Evolutionary conservation across 2,113 vertebrate species (phyloP).

Genomic region (Pristiophorus japonicus): DNA sequence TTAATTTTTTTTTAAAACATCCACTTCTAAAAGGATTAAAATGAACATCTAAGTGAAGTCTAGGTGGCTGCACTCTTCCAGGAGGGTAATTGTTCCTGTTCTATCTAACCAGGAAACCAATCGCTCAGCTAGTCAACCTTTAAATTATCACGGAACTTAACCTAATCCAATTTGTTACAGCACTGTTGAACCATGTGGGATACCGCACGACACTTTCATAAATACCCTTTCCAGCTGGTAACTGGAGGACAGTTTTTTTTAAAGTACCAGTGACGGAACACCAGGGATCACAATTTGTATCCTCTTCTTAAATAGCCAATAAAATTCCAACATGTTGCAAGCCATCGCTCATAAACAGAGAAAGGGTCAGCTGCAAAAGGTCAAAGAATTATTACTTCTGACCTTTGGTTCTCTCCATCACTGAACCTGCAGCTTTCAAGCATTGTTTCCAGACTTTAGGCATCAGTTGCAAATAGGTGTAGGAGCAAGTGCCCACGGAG

Average conservation of each 20-base stretch:
- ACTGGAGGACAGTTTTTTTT: constrained; percentile 36
- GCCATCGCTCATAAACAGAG: constrained; percentile 35
- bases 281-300: background rate
- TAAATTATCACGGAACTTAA: constrained; percentile 38
- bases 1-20: background rate
- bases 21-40: background rate
- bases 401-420: constrained; percentile 8
- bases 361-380: background rate
- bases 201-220: constrained; percentile 38
- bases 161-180: constrained; percentile 50
- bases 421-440: constrained; percentile 19
- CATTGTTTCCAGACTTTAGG: constrained; percentile 14
- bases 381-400: background rate
- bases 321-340: background rate
- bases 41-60: background rate
- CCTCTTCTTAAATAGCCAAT: background rate
- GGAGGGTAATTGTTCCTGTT: background rate
- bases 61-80: background rate
- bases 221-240: constrained; percentile 44
- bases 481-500: background rate
- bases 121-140: constrained; percentile 9
- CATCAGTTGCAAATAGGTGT: background rate
- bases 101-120: background rate
- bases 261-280: background rate
- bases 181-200: constrained; percentile 48